Evolutionary conservation across 2,888 invertebrate genomes (phyloP), one percentile per base, ranked within the genome.

Genomic region (Cheilosia grossa): DNA sequence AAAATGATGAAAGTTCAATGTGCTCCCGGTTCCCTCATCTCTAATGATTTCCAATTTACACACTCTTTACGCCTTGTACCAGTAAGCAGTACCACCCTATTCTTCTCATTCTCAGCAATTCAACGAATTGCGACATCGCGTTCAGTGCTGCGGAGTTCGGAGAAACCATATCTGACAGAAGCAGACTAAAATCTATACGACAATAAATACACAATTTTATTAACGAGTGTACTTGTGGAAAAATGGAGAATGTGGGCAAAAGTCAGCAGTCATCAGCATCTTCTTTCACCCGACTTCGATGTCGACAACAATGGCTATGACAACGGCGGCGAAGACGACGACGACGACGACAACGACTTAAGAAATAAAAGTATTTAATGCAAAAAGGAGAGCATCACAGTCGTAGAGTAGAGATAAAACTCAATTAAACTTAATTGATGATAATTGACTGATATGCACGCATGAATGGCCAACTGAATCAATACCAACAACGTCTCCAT

Each of bases 381-480:
- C 33, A 58, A 33, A 37, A 70, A 59, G 51, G n/a, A 40, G 37
- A 63, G 4, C 24, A 56, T 9, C 58, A 19, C 67, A 49, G 47
- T 33, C 69, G 44, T 17, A 37, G 58, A 40, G 69, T 17, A 27
- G 58, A 40, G 69, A 74, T 70, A 79, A 75, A 75, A 79, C 79
- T 79, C 79, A 83, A 83, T 83, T 85, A 80, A 85, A 81, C 51
- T 80, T 85, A 85, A 85, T 85, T 85, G 85, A 85, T 72, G 85
- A 77, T 85, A 85, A 85, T 85, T 80, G 85, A 81, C 81, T 85
- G 75, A 85, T 77, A 85, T 75, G 72, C 75, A 85, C 85, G 72
- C 80, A 80, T 61, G 72, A 85, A 80, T 85, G 67, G 70, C 49
- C 59, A 70, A 74, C 80, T 37, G 75, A 81, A 80, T 85, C 80